Evolutionary conservation across 2,888 invertebrate species (phyloP).

Genomic region (Vesta saturnalis): DNA sequence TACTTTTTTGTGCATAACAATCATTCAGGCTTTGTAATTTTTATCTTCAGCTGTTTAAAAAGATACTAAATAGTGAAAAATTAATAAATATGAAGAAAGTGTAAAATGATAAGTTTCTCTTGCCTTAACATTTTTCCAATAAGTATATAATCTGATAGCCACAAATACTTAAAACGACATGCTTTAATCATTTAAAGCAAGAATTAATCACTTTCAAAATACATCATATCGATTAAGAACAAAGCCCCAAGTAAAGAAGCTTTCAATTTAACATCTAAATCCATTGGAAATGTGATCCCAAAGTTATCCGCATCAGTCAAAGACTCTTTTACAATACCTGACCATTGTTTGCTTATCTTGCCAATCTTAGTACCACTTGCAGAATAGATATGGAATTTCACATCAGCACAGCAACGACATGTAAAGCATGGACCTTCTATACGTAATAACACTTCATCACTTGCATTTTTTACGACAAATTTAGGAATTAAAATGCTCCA

Average conservation of each 20-base stretch:
- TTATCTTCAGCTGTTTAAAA: too few species aligned
- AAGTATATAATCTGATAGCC: too few species aligned
- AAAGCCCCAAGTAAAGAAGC: slow-evolving; percentile 77
- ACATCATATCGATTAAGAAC: slow-evolving; percentile 68
- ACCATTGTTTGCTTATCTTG: slow-evolving; percentile 85
- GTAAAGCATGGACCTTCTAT: slow-evolving; percentile 87
- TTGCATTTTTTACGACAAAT: slow-evolving; percentile 78
- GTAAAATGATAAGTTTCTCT: too few species aligned
- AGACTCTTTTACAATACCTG: slow-evolving; percentile 77
- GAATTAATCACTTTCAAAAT: slow-evolving; percentile 30
- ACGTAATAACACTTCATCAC: slow-evolving; percentile 77
- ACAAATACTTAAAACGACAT: too few species aligned
- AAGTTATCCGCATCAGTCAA: slow-evolving; percentile 86
- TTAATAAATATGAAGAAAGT: too few species aligned
- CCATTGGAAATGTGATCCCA: slow-evolving; percentile 81
- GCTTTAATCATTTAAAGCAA: too few species aligned
- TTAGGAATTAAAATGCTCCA: slow-evolving; percentile 80
- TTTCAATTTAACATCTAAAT: slow-evolving; percentile 82
- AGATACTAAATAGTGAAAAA: too few species aligned
- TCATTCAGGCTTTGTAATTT: too few species aligned
- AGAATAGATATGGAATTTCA: slow-evolving; percentile 80
- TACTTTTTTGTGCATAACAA: too few species aligned
- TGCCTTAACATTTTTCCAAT: too few species aligned
- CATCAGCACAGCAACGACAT: slow-evolving; percentile 76
- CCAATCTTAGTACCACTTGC: slow-evolving; percentile 78